Base-by-base conservation (phyloP, 92 coral and sea anemone species). In the Umimayanthus chanpuru region DNA sequence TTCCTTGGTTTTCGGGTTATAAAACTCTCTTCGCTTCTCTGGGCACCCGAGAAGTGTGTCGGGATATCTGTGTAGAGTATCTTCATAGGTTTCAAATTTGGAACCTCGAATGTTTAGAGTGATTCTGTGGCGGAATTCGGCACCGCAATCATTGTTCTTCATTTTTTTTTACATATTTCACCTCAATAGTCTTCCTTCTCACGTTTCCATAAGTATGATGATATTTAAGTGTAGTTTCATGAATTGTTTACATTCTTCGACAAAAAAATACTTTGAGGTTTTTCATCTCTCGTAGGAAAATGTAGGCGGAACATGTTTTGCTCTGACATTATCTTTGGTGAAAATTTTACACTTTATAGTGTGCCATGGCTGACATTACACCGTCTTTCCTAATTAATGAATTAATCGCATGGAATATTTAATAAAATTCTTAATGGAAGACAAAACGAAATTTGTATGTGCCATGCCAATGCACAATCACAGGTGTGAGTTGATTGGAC, bases 61-160 rank as follows among this genome's bases (percentile, higher is more conserved):
- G 9, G 98, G 98, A 84, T 92, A 95, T 81, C 90, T 88, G 11
- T 85, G 91, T 18, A 96, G 86, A 18, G 98, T 96, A 65, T 87
- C 87, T 85, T 93, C 98, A 55, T 92, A 93, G 32, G 98, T 96
- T 75, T 96, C 98, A 79, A 89, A 96, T 32, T 92, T 95, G 68
- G 90, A 88, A 28, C 98, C 98, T 79, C 92, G 90, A 20, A 96
- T 89, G 79, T 95, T 96, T 44, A 96, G 71, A 5, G 89, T 91
- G 56, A 95, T 88, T 61, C 96, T 90, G 2, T 89, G 82, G 20
- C 73, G 77, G 58, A 66, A 43, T 49, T 72, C 56, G 56, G 58
- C 8, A 21, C 56, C 47, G 30, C 56, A 6, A 30, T 55, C 49
- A 56, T 80, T 80, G 30, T 58, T 72, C 71, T 15, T 81, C 56